Base-by-base conservation (phyloP, 2,113 vertebrate genomes). In the Asarcornis scutulata region DNA sequence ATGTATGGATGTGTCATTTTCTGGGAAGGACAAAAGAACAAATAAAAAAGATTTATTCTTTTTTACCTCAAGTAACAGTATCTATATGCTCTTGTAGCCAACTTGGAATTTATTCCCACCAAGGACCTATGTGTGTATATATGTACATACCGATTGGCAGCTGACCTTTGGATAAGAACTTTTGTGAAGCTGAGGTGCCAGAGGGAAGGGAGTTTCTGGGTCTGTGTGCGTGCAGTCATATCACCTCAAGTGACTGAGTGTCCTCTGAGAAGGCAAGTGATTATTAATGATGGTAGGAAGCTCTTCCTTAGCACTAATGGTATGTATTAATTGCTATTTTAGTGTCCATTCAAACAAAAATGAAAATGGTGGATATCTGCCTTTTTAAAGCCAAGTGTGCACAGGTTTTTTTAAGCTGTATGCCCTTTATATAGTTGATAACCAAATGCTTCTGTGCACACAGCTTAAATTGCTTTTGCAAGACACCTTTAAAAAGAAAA, bases 161-260 rank as follows among this genome's bases (percentile, higher is more conserved):
- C 23, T 97, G 95, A 96, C 96, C 95, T 97, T 96, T 96, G 91
- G 66, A 94, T 87, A 89, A 84, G 91, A 96, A 91, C 77, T 94
- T 94, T 48, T 89, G 91, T 94, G 96, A 79, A 89, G 86, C 93
- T 91, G 81, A 66, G 62, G 68, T 85, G 59, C 62, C 67, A 3
- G 66, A 80, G 88, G 86, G 67, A 86, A 78, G 76, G 77, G 81
- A 86, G 8, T 79, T 93, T 89, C 88, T 89, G 69, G 15, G 56
- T 94, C 36, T 76, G n/a, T 94, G 86, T 60, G 46, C 94, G 27
- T 92, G 83, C 60, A 53, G 36, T 89, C 13, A 0, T 73, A 25
- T 73, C 73, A 63, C 71, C 93, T 75, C 77, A 87, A 73, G 92
- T 89, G 80, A 50, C 58, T 58, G 34, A 78, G 17, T 18, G 44